phyloP scores from a whole-genome alignment of 2,113 vertebrate species.

The Pelobates fuscus region DNA sequence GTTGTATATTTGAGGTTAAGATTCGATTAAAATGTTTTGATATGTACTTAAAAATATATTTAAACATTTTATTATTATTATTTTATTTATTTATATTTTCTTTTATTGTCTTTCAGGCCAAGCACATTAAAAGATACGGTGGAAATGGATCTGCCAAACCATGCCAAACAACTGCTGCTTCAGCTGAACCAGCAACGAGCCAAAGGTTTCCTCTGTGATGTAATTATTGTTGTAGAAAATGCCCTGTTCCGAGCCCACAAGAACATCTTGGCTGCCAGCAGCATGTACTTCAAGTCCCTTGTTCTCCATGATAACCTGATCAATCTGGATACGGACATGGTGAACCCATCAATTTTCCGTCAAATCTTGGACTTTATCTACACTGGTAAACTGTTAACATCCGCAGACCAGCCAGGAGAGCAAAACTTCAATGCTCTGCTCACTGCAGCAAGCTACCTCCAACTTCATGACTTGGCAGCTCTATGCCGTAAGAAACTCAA shows the following conservation, averaged over 20 bases:
- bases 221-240: constrained; percentile 98
- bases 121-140: constrained; percentile 81
- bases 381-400: constrained; percentile 90
- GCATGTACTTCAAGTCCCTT: constrained; percentile 97
- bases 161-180: constrained; percentile 98
- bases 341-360: constrained; percentile 92
- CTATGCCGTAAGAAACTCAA: constrained; percentile 95
- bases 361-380: constrained; percentile 98
- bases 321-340: constrained; percentile 97
- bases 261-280: constrained; percentile 95
- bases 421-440: constrained; percentile 93
- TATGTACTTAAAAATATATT: no score
- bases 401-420: constrained; percentile 81
- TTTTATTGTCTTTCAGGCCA: constrained; percentile 75
- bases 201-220: constrained; percentile 97
- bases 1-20: no score
- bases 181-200: constrained; percentile 99
- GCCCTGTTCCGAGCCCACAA: constrained; percentile 97
- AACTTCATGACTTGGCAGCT: constrained; percentile 93
- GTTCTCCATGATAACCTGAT: constrained; percentile 98
- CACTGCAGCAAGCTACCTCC: constrained; percentile 98
- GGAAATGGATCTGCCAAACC: constrained; percentile 99
- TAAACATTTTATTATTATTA: no score
- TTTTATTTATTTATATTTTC: background rate
- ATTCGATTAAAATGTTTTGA: no score